Percentiles rank a stretch among this genome's conserved stretches.
phyloP scores from a whole-genome alignment of 2,888 invertebrate species.

The Ephialtes manifestator region DNA sequence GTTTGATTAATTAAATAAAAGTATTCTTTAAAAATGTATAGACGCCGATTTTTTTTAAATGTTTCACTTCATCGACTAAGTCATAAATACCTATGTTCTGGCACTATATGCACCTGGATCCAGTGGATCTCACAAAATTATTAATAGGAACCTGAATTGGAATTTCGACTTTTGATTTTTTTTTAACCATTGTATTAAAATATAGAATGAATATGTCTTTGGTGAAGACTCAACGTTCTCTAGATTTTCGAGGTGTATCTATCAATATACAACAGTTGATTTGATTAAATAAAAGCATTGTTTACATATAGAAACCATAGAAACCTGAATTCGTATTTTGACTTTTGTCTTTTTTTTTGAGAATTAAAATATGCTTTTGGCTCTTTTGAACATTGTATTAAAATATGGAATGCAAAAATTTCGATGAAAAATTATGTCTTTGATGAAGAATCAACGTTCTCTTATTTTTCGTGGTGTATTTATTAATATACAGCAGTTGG shows the following conservation, averaged over 20 bases:
- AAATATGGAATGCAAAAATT: not conserved
- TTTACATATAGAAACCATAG: no score
- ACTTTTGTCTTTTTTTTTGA: not conserved
- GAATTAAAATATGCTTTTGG: not conserved
- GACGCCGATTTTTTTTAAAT: no score
- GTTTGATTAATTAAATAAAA: no score
- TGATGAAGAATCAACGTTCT: not conserved
- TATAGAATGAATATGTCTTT: no score
- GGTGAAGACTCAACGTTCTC: no score
- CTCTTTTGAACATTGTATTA: not conserved
- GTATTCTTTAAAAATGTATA: no score
- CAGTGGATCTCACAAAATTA: conserved; percentile 71
- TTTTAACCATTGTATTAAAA: not conserved
- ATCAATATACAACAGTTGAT: no score
- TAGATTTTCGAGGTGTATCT: no score
- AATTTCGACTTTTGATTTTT: not conserved
- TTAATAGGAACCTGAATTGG: not conserved
- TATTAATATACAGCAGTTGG: not conserved
- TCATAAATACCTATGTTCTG: conserved; percentile 71
- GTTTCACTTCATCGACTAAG: conserved; percentile 60
- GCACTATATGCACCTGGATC: conserved; percentile 69
- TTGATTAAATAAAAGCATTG: no score
- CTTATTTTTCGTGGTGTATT: not conserved
- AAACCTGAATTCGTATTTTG: not conserved
- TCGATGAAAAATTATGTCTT: not conserved